Evolutionary conservation across 2,797 vertebrate species (phyloP), one percentile per base, ranked within the genome.

Genomic region (Streptopelia turtur): DNA sequence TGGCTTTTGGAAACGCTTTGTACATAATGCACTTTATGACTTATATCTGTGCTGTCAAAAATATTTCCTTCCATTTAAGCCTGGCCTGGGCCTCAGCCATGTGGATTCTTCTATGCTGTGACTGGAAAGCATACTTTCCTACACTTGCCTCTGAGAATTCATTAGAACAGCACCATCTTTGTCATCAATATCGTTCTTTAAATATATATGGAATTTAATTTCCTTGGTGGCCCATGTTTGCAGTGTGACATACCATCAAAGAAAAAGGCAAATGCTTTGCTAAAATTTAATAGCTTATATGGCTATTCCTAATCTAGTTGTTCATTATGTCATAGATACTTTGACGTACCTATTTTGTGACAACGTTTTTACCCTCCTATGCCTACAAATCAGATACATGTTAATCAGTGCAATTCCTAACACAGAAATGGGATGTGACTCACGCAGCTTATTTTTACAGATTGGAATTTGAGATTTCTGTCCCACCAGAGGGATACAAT

Each of bases 161-260:
- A 90, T 61, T 59, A 83, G 57, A 37, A 74, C 49, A 60, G 22
- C 20, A 31, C 31, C 6, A 6, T 55, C 60, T 88, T 88, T 83
- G 50, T 82, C 41, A 68, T 31, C 53, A 83, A 37, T 31, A 37
- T 50, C 43, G 22, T 31, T 80, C 61, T 71, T 53, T 50, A 94
- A 94, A 83, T 78, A 93, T 57, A 78, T 69, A 72, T 92, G 83
- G 59, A 84, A 76, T 75, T 75, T 84, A 27, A 79, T 92, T 87
- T 92, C 77, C 87, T 94, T 37, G 13, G 88, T 94, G 86, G 57
- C 10, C 33, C 25, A 47, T 88, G 65, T 83, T 90, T 74, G 65
- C 41, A 75, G 31, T 7, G 0, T 81, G 68, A 89, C 43, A 81
- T 64, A 71, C 13, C 23, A 41, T 37, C 53, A 89, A 1, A 31